These are phyloP conservation scores for Drosophila kanekoi DNA, from an alignment of 2,888 invertebrate genomes.

Conservation along the genomic window DNA sequence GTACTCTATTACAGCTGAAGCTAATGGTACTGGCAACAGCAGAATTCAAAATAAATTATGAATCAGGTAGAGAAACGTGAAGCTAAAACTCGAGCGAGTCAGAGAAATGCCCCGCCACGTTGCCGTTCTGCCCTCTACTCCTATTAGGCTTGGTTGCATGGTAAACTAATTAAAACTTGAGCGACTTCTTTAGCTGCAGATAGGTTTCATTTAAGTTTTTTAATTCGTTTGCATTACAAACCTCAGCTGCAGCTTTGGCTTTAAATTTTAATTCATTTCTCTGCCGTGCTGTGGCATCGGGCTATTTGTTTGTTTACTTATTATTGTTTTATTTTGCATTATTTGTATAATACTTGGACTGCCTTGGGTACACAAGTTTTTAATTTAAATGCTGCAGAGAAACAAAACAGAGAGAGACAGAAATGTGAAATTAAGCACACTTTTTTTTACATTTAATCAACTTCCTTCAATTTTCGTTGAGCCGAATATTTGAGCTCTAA, in stretches of 20 bases:
- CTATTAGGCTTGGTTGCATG: slow-evolving; percentile 36
- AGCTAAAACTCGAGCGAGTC: slow-evolving; percentile 18
- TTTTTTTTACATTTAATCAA: slow-evolving; percentile 45
- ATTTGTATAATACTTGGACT: slow-evolving; percentile 45
- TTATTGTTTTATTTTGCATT: slow-evolving; percentile 25
- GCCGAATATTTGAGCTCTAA: slow-evolving; percentile 1
- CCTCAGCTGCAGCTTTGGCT: slow-evolving; percentile 45
- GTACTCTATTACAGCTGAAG: slow-evolving; percentile 13
- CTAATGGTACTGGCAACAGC: slow-evolving; percentile 12
- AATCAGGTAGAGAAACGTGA: slow-evolving; percentile 18
- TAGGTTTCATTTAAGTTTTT: slow-evolving; percentile 65
- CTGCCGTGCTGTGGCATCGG: slow-evolving; percentile 18
- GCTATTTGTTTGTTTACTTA: slow-evolving; percentile 45
- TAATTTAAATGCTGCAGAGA: slow-evolving; percentile 57
- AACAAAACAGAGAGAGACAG: slow-evolving; percentile 20
- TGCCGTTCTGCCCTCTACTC: background rate
- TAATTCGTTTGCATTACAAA: slow-evolving; percentile 55
- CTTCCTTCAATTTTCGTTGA: slow-evolving; percentile 16
- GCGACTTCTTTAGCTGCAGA: slow-evolving; percentile 67
- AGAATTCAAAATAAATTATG: slow-evolving; percentile 32
- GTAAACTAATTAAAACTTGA: slow-evolving; percentile 79
- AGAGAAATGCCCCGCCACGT: slow-evolving; percentile 8
- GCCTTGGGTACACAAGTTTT: slow-evolving; percentile 42
- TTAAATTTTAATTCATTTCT: slow-evolving; percentile 75
- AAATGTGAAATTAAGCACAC: slow-evolving; percentile 51